Conservation (phyloP, 2,797 vertebrate genomes). For the Mus caroli region DNA sequence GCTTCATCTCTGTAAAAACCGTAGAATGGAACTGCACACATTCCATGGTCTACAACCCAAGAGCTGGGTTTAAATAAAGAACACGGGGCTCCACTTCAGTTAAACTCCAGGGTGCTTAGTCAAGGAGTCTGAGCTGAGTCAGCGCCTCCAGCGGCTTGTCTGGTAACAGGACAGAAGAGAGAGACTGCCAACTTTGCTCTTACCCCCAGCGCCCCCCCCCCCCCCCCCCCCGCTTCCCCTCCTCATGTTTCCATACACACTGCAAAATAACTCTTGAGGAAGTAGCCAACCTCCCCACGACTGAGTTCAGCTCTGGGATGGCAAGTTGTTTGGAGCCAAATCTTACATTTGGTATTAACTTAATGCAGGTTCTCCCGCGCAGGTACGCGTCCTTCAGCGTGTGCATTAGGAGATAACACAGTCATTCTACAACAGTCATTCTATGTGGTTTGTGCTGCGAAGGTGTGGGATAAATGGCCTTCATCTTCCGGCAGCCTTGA, state of each 20-base stretch:
- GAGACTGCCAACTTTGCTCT: neutral
- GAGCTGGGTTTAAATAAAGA: neutral
- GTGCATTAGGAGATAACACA: too few species aligned
- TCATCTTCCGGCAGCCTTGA: neutral
- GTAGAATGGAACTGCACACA: neutral
- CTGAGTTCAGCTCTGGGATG: neutral
- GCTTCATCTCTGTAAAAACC: neutral
- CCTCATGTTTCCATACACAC: neutral
- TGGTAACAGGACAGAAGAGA: neutral
- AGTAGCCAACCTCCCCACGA: too few species aligned
- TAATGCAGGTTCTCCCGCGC: too few species aligned
- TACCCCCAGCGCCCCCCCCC: too few species aligned
- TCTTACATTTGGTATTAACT: neutral
- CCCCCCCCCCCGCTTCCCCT: neutral
- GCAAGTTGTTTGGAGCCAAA: neutral
- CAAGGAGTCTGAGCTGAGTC: neutral
- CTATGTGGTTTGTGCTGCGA: too few species aligned
- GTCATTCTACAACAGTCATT: neutral
- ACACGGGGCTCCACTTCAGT: neutral
- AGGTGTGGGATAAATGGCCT: neutral
- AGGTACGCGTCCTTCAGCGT: fast-evolving
- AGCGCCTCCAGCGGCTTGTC: neutral
- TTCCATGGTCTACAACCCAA: neutral
- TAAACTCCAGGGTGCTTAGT: neutral
- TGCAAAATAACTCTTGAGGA: neutral